Evolutionary conservation across 2,888 invertebrate genomes (phyloP).

Genomic region (Erebia epiphron): DNA sequence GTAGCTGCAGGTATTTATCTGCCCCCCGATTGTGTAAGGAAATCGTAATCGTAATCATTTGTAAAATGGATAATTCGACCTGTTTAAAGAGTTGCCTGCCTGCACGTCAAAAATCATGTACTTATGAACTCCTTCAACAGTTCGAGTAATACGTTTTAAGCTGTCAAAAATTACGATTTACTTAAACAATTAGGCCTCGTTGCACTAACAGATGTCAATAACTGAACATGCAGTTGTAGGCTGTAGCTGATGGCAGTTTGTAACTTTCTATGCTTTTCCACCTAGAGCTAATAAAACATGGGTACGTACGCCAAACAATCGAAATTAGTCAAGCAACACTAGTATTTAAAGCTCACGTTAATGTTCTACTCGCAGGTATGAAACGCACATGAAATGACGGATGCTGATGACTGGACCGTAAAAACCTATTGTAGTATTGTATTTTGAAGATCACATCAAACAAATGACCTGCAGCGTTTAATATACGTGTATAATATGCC

Average conservation of each 20-base stretch:
- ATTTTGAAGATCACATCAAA: constrained; percentile 8
- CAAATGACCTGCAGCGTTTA: constrained; percentile 12
- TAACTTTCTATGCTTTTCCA: neutral
- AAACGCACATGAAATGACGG: constrained; percentile 7
- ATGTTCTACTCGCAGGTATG: neutral
- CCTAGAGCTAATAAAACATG: neutral
- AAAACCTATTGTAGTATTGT: constrained; percentile 24
- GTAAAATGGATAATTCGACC: too few species aligned
- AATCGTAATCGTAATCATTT: too few species aligned
- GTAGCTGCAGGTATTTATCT: too few species aligned
- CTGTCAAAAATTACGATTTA: too few species aligned
- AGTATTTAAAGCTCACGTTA: constrained; percentile 6
- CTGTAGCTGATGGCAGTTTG: neutral
- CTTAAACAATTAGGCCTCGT: too few species aligned
- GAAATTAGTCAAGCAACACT: constrained; percentile 14
- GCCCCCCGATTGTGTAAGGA: too few species aligned
- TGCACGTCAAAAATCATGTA: too few species aligned
- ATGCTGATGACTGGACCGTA: constrained; percentile 24
- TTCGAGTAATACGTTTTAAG: too few species aligned
- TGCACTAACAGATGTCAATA: neutral
- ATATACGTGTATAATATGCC: neutral
- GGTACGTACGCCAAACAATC: neutral
- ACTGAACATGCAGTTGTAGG: neutral
- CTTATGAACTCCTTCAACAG: too few species aligned
- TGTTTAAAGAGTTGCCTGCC: too few species aligned